phyloP scores from a whole-genome alignment of 2,797 vertebrate species.

The Nyctibius grandis region DNA sequence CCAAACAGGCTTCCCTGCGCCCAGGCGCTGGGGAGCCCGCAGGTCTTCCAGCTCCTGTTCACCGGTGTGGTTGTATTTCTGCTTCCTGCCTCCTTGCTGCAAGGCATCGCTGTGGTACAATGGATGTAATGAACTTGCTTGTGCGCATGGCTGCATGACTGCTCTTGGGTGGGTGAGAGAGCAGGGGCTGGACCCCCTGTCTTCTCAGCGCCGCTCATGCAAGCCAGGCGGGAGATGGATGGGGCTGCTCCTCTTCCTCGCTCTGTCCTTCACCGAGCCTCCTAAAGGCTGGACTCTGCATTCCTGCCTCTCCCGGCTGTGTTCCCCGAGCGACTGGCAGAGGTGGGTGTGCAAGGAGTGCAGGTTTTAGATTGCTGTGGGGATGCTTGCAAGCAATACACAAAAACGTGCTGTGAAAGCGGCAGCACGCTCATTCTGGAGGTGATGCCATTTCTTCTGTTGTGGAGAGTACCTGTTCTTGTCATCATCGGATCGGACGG shows the following conservation, averaged over 20 bases:
- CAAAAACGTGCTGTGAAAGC: neutral
- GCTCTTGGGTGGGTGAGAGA: neutral
- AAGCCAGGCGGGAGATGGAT: neutral
- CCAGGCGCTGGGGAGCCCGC: neutral
- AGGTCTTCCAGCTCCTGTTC: neutral
- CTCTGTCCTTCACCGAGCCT: neutral
- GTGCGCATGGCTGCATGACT: fast-evolving
- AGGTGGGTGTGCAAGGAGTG: neutral
- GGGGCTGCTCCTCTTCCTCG: neutral
- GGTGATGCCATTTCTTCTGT: neutral
- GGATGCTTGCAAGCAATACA: neutral
- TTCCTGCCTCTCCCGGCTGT: neutral
- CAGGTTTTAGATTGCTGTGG: neutral
- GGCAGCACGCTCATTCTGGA: neutral
- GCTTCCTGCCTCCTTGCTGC: neutral
- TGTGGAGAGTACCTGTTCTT: neutral
- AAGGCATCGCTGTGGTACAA: neutral
- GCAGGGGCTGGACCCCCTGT: neutral
- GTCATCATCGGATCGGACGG: neutral
- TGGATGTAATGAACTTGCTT: neutral
- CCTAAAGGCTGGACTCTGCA: neutral
- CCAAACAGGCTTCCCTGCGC: neutral
- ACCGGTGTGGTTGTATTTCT: fast-evolving
- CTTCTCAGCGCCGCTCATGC: fast-evolving
- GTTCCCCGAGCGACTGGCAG: neutral